Percentiles rank a stretch among this genome's conserved stretches.
These are phyloP conservation scores for Borostomias antarcticus DNA, from an alignment of 2,797 vertebrate species.

Conservation along the genomic window DNA sequence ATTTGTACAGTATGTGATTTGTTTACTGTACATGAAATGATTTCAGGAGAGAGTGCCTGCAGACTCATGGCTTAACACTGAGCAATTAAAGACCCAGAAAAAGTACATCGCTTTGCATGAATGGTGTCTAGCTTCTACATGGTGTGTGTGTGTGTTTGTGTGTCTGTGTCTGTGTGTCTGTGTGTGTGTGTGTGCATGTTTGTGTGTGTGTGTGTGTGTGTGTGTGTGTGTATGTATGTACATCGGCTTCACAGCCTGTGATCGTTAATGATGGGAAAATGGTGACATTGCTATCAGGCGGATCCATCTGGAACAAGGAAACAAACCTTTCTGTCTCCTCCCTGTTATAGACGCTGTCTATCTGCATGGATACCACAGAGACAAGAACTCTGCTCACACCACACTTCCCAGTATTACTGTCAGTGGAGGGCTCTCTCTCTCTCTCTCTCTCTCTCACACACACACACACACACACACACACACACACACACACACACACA, in stretches of 20 bases:
- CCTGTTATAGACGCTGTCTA: background rate
- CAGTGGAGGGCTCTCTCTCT: no score
- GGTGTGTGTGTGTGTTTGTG: slow-evolving; percentile 6
- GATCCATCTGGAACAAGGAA: slow-evolving; percentile 51
- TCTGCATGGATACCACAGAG: no score
- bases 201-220: background rate
- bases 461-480: background rate
- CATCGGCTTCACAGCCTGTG: no score
- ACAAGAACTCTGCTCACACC: background rate
- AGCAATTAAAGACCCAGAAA: slow-evolving; percentile 45
- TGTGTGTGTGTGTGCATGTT: background rate
- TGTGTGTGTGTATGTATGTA: slow-evolving; percentile 6
- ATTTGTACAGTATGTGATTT: slow-evolving; percentile 9
- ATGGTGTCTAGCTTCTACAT: slow-evolving; percentile 20
- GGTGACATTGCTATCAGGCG: slow-evolving; percentile 32
- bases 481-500: background rate
- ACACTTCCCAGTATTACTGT: no score
- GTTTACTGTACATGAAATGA: background rate
- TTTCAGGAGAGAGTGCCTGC: slow-evolving; percentile 14
- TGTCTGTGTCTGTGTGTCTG: background rate
- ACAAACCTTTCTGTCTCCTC: slow-evolving; percentile 38
- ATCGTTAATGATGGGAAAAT: slow-evolving; percentile 22
- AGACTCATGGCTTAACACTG: background rate
- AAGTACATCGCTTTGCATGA: slow-evolving; percentile 62
- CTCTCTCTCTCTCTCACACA: background rate